Evolutionary conservation across 2,888 invertebrate genomes (phyloP).

Genomic region (Ophion ellenae): DNA sequence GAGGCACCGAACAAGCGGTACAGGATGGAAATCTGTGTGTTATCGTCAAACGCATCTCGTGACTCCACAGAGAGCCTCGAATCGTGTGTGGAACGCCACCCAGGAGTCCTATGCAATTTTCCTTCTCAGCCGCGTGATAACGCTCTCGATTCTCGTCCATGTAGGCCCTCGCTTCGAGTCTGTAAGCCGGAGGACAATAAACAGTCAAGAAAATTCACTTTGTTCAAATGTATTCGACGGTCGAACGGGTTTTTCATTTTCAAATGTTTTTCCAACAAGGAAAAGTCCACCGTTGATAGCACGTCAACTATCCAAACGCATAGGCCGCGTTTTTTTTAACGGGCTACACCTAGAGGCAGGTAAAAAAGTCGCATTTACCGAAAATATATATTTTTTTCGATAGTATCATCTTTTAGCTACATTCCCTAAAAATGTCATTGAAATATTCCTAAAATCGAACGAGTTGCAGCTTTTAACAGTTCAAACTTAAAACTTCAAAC

Average conservation of each 20-base stretch:
- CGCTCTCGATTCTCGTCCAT: constrained; percentile 85
- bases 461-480: too few species aligned
- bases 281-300: background rate
- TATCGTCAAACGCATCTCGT: constrained; percentile 92
- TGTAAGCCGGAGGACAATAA: constrained; percentile 48
- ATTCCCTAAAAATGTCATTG: too few species aligned
- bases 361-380: too few species aligned
- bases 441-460: too few species aligned
- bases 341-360: too few species aligned
- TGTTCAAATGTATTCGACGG: background rate
- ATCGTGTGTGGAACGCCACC: constrained; percentile 97
- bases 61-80: constrained; percentile 94
- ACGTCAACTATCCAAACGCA: too few species aligned
- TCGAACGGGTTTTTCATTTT: too few species aligned
- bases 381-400: too few species aligned
- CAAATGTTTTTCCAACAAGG: background rate
- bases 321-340: too few species aligned
- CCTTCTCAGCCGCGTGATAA: constrained; percentile 78
- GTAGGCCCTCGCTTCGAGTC: constrained; percentile 78
- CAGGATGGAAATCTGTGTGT: constrained; percentile 95
- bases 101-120: constrained; percentile 86
- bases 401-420: too few species aligned
- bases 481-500: too few species aligned
- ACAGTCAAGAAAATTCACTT: background rate
- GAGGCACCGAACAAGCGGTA: constrained; percentile 92